A percentile compares a stretch with the other conserved stretches of the same genome.
These are phyloP conservation scores for Siniperca undulata DNA, from an alignment of 2,797 vertebrate species.

Conservation along the genomic window DNA sequence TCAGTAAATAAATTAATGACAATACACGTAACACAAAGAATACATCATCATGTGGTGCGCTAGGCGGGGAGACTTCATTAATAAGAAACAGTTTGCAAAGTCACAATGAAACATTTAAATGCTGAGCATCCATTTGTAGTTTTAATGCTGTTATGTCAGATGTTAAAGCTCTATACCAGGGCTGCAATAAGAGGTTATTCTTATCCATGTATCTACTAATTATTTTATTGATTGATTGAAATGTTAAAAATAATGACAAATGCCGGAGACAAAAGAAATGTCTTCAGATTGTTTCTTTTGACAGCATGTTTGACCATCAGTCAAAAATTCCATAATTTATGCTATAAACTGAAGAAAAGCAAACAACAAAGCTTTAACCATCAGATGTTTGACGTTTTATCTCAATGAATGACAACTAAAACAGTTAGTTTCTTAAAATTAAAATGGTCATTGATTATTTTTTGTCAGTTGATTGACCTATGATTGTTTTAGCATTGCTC, in stretches of 20 bases:
- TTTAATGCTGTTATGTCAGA: not conserved
- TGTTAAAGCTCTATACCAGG: not conserved
- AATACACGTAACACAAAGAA: constrained; percentile 30
- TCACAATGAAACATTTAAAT: constrained; percentile 26
- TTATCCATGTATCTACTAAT: constrained; percentile 8
- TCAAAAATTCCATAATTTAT: not conserved
- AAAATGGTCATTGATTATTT: constrained; percentile 10
- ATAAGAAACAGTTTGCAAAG: constrained; percentile 29
- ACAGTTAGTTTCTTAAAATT: not conserved
- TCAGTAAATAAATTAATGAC: constrained; percentile 61
- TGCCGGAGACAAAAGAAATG: not conserved
- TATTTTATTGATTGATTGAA: constrained; percentile 4
- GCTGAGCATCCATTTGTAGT: not conserved
- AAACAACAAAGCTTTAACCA: not conserved
- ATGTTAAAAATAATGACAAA: constrained; percentile 4
- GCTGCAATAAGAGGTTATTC: not conserved
- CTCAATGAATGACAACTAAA: not conserved
- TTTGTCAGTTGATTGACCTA: not conserved
- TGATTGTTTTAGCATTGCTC: not conserved
- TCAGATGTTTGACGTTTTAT: not conserved
- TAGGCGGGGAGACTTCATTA: constrained; percentile 13
- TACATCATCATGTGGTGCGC: constrained; percentile 21
- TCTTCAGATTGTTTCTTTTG: not conserved
- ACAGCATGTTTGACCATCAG: not conserved
- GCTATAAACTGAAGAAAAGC: not conserved